Evolutionary conservation across 2,113 vertebrate species (phyloP), one percentile per base, ranked within the genome.

Genomic region (Rhinoderma darwinii): DNA sequence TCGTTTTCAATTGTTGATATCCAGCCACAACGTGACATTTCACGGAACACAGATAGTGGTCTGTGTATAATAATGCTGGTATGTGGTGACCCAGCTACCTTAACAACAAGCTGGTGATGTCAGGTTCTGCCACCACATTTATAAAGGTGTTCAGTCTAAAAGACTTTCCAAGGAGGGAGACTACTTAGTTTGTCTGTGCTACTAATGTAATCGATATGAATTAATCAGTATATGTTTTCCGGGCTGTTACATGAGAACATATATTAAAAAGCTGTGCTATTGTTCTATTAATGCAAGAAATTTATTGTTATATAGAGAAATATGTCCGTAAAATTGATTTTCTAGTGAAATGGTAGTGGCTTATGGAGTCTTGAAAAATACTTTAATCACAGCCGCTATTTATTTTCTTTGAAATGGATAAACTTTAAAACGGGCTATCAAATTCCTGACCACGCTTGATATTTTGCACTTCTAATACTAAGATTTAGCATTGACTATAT

Each of bases 11-110:
- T 82, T 73, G 79, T 82, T 87, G 68, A 43, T 82, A 74, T 66
- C 79, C 75, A 82, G 41, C 79, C 61, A 66, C 77, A 82, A 81
- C 32, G 54, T 82, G 79, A 70, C 66, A 82, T 73, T 87, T 87
- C 83, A 84, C 32, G 51, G 44, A 74, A 83, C 83, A 43, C 51
- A 61, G 44, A 75, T 75, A 75, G 70, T 59, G 72, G 83, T 75
- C 83, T 84, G 83, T 27, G 39, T 76, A 44, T 84, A 84, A 84
- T 84, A 84, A 84, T 7, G 25, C 37, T 75, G 82, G 50, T 72
- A 84, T 75, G 83, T 39, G 50, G 83, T 37, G 35, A 61, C 66
- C 72, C 70, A 76, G 72, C 72, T 84, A n/a, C 83, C 83, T 84
- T 61, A 84, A 76, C 50, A 43, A n/a, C 20, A 15, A 18, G 51